Conservation (phyloP, 2,113 vertebrate genomes). For the Lanius collurio region DNA sequence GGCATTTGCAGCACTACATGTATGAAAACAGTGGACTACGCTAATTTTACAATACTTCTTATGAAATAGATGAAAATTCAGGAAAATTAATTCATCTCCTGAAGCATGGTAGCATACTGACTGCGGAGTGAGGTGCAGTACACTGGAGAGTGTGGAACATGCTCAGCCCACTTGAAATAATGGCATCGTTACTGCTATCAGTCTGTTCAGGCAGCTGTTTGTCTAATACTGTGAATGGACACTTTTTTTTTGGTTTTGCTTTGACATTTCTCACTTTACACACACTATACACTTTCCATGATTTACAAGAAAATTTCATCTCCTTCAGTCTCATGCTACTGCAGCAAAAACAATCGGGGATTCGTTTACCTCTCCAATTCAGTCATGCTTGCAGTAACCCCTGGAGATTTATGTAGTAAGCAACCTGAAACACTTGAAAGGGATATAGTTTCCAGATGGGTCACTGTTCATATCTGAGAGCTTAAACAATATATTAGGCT, state of each 20-base stretch:
- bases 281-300: neutral
- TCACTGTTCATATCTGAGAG: neutral
- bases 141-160: neutral
- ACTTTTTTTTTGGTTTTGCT: neutral
- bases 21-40: neutral
- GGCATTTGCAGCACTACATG: neutral
- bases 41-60: neutral
- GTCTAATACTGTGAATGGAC: neutral
- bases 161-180: neutral
- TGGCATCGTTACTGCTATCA: neutral
- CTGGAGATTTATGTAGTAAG: neutral
- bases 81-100: neutral
- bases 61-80: neutral
- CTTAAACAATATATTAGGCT: neutral
- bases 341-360: neutral
- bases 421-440: neutral
- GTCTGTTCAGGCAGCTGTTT: neutral
- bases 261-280: neutral
- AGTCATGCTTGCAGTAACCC: neutral
- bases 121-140: neutral
- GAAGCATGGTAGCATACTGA: neutral
- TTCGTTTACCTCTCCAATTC: neutral
- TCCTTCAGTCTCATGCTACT: neutral
- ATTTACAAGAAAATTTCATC: neutral
- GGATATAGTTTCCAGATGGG: neutral